Percentiles rank a stretch among this genome's conserved stretches.
phyloP scores from a whole-genome alignment of 2,888 invertebrate genomes.

The Caenorhabditis panamensis region DNA sequence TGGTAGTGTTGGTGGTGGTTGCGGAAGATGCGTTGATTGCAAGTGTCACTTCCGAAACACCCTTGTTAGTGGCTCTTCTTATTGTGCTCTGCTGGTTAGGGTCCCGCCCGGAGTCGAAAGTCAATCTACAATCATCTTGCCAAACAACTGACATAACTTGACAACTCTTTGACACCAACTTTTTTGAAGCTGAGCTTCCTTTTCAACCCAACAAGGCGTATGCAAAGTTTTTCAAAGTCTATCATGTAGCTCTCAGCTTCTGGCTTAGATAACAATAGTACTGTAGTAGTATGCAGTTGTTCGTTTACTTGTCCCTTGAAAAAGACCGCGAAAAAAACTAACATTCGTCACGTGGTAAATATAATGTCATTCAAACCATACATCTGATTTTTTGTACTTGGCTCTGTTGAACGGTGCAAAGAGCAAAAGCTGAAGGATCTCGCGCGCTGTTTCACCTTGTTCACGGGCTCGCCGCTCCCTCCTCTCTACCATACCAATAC shows the following conservation, averaged over 20 bases:
- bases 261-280: no score
- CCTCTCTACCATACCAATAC: conserved; percentile 25
- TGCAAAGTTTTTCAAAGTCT: no score
- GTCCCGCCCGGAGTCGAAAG: conserved; percentile 29
- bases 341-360: neutral
- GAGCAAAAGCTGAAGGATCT: conserved; percentile 51
- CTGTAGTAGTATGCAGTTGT: no score
- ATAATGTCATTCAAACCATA: conserved; percentile 13
- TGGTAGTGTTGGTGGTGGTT: conserved; percentile 12
- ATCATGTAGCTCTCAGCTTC: no score
- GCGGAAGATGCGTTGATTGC: conserved; percentile 61
- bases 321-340: neutral
- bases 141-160: conserved; percentile 31
- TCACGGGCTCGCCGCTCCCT: conserved; percentile 35
- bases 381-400: conserved; percentile 51
- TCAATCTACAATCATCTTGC: conserved; percentile 46
- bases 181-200: no score
- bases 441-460: conserved; percentile 44
- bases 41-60: conserved; percentile 63
- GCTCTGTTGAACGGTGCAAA: conserved; percentile 51
- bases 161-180: conserved; percentile 7
- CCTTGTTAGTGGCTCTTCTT: conserved; percentile 64
- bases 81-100: conserved; percentile 25
- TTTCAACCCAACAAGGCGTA: no score
- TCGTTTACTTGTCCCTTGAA: neutral